Conservation (phyloP, 2,113 vertebrate genomes). For the Anarhynchus alexandrinus region DNA sequence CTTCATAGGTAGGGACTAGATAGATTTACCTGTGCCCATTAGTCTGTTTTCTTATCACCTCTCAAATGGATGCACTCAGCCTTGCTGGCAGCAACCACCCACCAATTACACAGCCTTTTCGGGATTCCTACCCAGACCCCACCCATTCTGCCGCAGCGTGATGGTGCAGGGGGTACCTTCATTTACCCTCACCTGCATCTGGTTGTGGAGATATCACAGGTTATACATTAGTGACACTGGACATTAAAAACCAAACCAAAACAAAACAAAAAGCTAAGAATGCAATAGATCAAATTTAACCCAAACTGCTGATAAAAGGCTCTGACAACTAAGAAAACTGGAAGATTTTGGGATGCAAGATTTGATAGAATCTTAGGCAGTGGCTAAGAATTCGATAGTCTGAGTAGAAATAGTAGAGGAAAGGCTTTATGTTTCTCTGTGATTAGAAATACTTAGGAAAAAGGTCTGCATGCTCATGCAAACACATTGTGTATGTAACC, state of each 20-base stretch:
- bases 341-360: background rate
- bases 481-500: background rate
- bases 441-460: background rate
- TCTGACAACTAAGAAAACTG: background rate
- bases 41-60: background rate
- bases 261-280: background rate
- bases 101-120: rapidly evolving
- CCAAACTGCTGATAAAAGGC: background rate
- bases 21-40: background rate
- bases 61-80: background rate
- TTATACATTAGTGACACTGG: background rate
- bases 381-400: background rate
- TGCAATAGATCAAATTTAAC: background rate
- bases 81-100: rapidly evolving
- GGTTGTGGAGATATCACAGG: background rate
- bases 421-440: background rate
- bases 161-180: rapidly evolving
- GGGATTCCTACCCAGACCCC: background rate
- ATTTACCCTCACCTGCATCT: background rate
- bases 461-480: background rate
- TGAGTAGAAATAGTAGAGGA: background rate
- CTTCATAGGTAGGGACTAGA: background rate
- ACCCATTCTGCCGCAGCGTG: rapidly evolving
- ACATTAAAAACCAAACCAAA: background rate
- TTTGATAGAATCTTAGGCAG: background rate